Conservation (phyloP, 1,140 invertebrate genomes). For the Neocloeon triangulifer region DNA sequence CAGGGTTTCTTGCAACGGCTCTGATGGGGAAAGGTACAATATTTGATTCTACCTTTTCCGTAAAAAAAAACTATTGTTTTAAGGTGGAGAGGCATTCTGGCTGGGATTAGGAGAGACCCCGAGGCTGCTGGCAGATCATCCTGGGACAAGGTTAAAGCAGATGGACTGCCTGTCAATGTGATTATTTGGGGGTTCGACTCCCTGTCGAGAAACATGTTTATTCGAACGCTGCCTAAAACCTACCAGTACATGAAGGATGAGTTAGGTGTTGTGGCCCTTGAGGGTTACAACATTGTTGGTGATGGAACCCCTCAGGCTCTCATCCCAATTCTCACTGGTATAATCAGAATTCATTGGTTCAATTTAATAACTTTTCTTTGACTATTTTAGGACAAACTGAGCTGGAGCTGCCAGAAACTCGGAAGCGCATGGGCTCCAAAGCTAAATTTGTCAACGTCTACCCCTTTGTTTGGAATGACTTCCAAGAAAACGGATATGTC, state of each 20-base stretch:
- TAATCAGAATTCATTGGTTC: conserved; percentile 2
- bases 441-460: conserved; percentile 51
- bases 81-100: conserved; percentile 31
- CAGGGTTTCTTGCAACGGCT: conserved; percentile 26
- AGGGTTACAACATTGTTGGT: conserved; percentile 81
- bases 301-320: conserved; percentile 86
- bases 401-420: conserved; percentile 61
- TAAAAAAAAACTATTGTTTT: conserved; percentile 9
- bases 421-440: conserved; percentile 41
- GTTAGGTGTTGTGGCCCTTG: conserved; percentile 41
- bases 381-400: conserved; percentile 41
- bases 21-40: conserved; percentile 24
- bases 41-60: conserved; percentile 13
- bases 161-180: conserved; percentile 41
- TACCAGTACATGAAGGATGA: conserved; percentile 47
- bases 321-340: conserved; percentile 70
- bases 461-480: conserved; percentile 64
- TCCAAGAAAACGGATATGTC: conserved; percentile 38
- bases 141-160: conserved; percentile 24
- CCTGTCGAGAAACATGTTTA: conserved; percentile 64
- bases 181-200: conserved; percentile 85
- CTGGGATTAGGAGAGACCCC: conserved; percentile 26
- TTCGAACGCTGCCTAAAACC: conserved; percentile 61
- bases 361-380: conserved; percentile 2
- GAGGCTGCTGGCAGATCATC: conserved; percentile 17